These are phyloP conservation scores for Cyclina sinensis DNA, from an alignment of 1,140 invertebrate species.

Conservation along the genomic window DNA sequence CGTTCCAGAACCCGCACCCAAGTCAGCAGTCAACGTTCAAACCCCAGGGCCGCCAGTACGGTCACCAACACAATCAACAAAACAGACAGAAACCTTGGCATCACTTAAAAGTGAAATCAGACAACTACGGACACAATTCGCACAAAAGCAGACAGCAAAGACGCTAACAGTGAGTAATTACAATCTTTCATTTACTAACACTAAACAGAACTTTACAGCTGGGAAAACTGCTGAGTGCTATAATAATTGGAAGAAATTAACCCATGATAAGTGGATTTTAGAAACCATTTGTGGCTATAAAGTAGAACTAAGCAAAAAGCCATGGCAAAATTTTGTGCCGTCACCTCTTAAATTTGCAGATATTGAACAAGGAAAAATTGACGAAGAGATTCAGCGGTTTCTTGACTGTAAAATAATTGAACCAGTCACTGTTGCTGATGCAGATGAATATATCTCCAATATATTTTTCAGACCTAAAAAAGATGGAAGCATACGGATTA, in stretches of 20 bases:
- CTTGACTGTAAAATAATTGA: conserved; percentile 28
- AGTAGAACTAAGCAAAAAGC: conserved; percentile 33
- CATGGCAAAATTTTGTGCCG: background rate
- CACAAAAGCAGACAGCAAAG: background rate
- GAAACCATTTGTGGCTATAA: conserved; percentile 33
- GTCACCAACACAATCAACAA: background rate
- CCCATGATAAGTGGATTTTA: conserved; percentile 55
- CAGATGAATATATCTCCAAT: conserved; percentile 62
- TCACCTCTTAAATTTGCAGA: background rate
- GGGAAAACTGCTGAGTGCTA: background rate
- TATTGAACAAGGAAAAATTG: background rate
- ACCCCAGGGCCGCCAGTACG: no score
- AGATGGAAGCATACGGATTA: conserved; percentile 62
- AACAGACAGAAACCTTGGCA: background rate
- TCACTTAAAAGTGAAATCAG: no score
- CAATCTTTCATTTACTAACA: background rate
- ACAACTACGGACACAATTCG: background rate
- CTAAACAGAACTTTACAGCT: background rate
- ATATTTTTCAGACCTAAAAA: conserved; percentile 65
- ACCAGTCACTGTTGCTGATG: background rate
- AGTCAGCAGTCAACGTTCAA: no score
- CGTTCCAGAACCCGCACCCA: background rate
- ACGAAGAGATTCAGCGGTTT: conserved; percentile 33
- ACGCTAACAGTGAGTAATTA: background rate
- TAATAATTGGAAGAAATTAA: conserved; percentile 39